phyloP scores from a whole-genome alignment of 2,888 invertebrate genomes.

The Coenonympha arcania region DNA sequence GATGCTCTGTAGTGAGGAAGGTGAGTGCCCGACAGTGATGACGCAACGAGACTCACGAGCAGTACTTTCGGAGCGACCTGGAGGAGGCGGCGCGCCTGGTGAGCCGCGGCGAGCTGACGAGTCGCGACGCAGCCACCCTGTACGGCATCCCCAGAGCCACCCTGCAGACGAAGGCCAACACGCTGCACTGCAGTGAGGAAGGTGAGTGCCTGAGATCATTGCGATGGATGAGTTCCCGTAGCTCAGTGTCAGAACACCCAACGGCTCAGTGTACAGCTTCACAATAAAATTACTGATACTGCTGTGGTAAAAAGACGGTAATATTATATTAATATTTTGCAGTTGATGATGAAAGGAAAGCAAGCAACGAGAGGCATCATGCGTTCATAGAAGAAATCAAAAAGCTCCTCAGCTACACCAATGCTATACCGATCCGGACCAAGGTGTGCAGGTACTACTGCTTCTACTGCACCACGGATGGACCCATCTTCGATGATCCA shows the following conservation, averaged over 20 bases:
- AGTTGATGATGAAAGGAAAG: constrained; percentile 16
- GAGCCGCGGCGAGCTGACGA: constrained; percentile 26
- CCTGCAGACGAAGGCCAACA: neutral
- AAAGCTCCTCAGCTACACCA: constrained; percentile 42
- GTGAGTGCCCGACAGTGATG: neutral
- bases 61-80: neutral
- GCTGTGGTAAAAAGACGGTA: too few relatives aligned
- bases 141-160: neutral
- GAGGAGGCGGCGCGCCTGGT: constrained; percentile 28
- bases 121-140: constrained; percentile 28
- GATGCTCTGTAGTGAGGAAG: neutral
- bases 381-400: constrained; percentile 43
- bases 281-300: too few relatives aligned
- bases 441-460: constrained; percentile 40
- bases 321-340: constrained; percentile 8
- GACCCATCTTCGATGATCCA: constrained; percentile 36
- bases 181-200: neutral
- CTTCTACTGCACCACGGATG: constrained; percentile 42
- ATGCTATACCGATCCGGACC: constrained; percentile 48
- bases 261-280: too few relatives aligned
- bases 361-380: constrained; percentile 25
- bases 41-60: constrained; percentile 22
- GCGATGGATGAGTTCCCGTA: too few relatives aligned
- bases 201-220: neutral
- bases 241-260: too few relatives aligned